These are phyloP conservation scores for Pseudochirops cupreus DNA, from an alignment of 2,797 vertebrate species.

Conservation along the genomic window DNA sequence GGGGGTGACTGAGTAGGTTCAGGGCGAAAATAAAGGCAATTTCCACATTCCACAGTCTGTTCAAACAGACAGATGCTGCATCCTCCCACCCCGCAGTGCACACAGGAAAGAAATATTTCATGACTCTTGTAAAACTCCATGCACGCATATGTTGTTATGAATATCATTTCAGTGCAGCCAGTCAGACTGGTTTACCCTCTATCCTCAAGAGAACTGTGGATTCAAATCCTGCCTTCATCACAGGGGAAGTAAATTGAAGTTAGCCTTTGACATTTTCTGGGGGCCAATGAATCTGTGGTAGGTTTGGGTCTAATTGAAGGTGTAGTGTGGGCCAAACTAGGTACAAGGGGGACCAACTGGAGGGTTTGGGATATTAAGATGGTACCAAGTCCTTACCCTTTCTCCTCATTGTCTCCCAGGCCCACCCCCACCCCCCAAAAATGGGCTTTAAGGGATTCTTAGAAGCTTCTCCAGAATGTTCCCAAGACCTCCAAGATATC, in stretches of 20 bases:
- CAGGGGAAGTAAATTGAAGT: neutral
- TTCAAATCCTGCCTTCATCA: neutral
- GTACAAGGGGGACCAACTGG: neutral
- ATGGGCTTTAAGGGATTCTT: neutral
- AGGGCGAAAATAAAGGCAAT: neutral
- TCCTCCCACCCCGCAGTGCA: rapidly evolving
- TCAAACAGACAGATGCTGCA: neutral
- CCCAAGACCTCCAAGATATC: neutral
- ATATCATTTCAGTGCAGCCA: neutral
- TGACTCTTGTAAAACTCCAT: neutral
- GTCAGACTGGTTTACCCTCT: neutral
- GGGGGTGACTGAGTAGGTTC: neutral
- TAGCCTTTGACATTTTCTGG: neutral
- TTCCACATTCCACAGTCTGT: neutral
- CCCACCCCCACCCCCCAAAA: neutral
- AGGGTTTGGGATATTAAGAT: neutral
- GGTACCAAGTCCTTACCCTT: neutral
- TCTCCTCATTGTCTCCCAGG: neutral
- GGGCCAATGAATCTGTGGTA: neutral
- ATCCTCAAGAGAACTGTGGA: neutral
- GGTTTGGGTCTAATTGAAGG: neutral
- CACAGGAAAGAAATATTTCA: neutral
- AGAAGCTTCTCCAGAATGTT: neutral
- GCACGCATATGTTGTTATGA: neutral
- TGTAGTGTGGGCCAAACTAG: neutral